Conservation (phyloP, 2,888 invertebrate species). For the Colletes collaris region DNA sequence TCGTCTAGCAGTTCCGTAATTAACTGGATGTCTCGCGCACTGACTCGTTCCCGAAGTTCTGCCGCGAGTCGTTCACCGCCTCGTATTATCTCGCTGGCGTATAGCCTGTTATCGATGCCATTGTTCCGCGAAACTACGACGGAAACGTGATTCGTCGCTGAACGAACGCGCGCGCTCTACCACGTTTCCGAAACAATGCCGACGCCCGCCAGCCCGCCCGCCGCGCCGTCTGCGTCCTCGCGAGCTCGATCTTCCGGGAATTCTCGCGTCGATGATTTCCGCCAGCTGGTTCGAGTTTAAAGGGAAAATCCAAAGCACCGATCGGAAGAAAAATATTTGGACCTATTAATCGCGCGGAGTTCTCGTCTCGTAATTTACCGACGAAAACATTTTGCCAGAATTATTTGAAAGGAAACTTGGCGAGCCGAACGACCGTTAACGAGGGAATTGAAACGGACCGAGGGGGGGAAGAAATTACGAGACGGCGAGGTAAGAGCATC, state of each 20-base stretch:
- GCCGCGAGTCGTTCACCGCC: constrained; percentile 33
- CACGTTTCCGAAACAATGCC: constrained; percentile 52
- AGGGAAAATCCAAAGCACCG: not conserved
- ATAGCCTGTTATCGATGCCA: constrained; percentile 41
- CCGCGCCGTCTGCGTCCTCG: constrained; percentile 35
- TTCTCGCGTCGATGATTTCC: constrained; percentile 13
- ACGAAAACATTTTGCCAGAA: constrained; percentile 24
- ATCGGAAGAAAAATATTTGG: not conserved
- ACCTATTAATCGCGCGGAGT: too few species aligned
- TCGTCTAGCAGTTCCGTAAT: constrained; percentile 34
- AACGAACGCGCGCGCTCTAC: not conserved
- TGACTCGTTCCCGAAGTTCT: constrained; percentile 8
- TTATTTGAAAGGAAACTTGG: constrained; percentile 22
- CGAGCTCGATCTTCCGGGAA: constrained; percentile 31
- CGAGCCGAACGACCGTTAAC: constrained; percentile 33
- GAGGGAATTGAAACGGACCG: constrained; percentile 36
- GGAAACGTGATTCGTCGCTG: constrained; percentile 17
- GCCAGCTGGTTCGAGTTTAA: not conserved
- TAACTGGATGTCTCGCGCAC: constrained; percentile 49
- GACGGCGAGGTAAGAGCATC: constrained; percentile 43
- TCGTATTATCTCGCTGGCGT: constrained; percentile 28
- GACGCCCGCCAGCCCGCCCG: constrained; percentile 12
- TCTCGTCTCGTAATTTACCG: not conserved
- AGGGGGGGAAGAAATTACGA: constrained; percentile 38
- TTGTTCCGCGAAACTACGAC: constrained; percentile 47